These are phyloP conservation scores for Cataglyphis livida DNA, from an alignment of 2,888 invertebrate species.

Conservation along the genomic window DNA sequence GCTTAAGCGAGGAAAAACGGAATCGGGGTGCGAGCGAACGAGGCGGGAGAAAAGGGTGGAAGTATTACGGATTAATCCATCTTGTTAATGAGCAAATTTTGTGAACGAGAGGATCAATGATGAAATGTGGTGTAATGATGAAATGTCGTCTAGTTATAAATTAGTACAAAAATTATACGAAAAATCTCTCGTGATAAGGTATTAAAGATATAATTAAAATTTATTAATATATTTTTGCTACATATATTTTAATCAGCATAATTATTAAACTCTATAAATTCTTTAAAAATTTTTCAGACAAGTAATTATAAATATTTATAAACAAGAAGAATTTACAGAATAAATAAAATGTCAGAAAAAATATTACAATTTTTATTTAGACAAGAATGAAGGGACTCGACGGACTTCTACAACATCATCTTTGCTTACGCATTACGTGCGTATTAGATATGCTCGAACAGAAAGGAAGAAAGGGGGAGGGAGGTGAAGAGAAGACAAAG, in stretches of 20 bases:
- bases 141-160: neutral
- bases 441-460: slow-evolving; percentile 18
- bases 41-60: neutral
- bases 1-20: neutral
- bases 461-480: neutral
- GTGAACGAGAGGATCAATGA: neutral
- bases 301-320: neutral
- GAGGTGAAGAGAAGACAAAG: slow-evolving; percentile 27
- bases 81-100: slow-evolving; percentile 32
- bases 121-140: too few relatives aligned
- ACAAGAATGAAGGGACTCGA: neutral
- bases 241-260: neutral
- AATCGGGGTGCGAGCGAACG: neutral
- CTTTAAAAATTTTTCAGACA: neutral
- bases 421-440: slow-evolving; percentile 16
- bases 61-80: slow-evolving; percentile 19
- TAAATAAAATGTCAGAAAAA: neutral
- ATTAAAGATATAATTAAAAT: neutral
- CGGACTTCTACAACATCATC: neutral
- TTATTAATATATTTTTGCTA: neutral
- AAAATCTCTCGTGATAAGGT: neutral
- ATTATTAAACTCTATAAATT: neutral
- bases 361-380: neutral
- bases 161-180: neutral
- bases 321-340: neutral